phyloP scores from a whole-genome alignment of 2,888 invertebrate species.

The Embidobia sp. region DNA sequence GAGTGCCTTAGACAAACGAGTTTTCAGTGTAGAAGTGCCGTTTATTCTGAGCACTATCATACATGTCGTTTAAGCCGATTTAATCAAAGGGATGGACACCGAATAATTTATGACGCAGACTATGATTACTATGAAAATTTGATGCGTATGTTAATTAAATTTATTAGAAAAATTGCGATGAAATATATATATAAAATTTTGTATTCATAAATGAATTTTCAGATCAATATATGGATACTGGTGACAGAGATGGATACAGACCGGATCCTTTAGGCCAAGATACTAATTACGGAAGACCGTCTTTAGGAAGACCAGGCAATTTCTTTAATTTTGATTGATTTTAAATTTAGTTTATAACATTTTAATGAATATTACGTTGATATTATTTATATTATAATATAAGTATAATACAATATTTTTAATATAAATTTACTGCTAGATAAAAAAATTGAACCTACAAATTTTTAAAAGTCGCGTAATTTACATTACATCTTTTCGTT shows the following conservation, averaged over 20 bases:
- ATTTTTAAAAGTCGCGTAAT: no score
- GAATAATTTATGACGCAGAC: slow-evolving; percentile 94
- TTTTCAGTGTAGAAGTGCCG: slow-evolving; percentile 94
- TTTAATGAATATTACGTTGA: no score
- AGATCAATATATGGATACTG: slow-evolving; percentile 74
- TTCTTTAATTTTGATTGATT: neutral
- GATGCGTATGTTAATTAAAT: slow-evolving; percentile 94
- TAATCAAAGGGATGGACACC: slow-evolving; percentile 93
- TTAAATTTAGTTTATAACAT: no score
- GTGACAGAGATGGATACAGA: slow-evolving; percentile 77
- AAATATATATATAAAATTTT: no score
- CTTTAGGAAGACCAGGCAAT: slow-evolving; percentile 78
- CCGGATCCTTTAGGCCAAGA: slow-evolving; percentile 82
- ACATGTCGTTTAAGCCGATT: slow-evolving; percentile 92
- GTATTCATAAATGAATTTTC: neutral
- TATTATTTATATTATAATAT: no score
- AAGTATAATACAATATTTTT: no score
- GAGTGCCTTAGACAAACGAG: slow-evolving; percentile 94
- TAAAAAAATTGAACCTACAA: no score
- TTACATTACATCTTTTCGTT: no score
- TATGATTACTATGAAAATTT: slow-evolving; percentile 96
- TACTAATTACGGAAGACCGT: slow-evolving; percentile 81
- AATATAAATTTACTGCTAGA: no score
- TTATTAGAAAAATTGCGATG: no score
- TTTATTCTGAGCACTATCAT: slow-evolving; percentile 92